Percentiles rank a stretch among this genome's conserved stretches.
Conservation (phyloP, 2,113 vertebrate genomes). For the Neopipo cinnamomea region DNA sequence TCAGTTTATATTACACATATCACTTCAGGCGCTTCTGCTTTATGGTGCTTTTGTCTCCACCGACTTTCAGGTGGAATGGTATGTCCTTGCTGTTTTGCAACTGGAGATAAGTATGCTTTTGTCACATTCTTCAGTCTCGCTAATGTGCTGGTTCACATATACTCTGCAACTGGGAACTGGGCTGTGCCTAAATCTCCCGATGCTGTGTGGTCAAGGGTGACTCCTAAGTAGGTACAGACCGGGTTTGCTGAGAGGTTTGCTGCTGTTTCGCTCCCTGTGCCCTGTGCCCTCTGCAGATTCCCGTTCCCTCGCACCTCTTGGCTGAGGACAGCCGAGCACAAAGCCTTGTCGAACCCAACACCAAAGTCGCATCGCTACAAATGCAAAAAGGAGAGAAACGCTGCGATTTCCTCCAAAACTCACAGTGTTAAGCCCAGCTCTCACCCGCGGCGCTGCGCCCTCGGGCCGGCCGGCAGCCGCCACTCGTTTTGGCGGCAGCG, state of each 20-base stretch:
- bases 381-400: neutral
- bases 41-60: neutral
- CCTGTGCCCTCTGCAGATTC: fast-evolving
- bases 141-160: neutral
- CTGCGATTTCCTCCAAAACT: neutral
- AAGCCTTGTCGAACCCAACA: neutral
- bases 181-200: neutral
- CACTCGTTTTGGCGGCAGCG: neutral
- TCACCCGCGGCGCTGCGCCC: neutral
- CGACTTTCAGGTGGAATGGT: neutral
- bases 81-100: neutral
- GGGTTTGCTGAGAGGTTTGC: neutral
- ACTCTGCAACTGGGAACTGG: neutral
- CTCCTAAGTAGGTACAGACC: neutral
- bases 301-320: neutral
- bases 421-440: neutral
- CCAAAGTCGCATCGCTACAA: fast-evolving
- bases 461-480: neutral
- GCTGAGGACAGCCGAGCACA: neutral
- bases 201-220: neutral
- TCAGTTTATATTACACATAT: neutral
- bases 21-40: neutral
- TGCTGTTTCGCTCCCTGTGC: neutral
- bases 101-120: neutral
- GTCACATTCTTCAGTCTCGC: neutral